Evolutionary conservation across 2,797 vertebrate species (phyloP).

Genomic region (Miichthys miiuy): DNA sequence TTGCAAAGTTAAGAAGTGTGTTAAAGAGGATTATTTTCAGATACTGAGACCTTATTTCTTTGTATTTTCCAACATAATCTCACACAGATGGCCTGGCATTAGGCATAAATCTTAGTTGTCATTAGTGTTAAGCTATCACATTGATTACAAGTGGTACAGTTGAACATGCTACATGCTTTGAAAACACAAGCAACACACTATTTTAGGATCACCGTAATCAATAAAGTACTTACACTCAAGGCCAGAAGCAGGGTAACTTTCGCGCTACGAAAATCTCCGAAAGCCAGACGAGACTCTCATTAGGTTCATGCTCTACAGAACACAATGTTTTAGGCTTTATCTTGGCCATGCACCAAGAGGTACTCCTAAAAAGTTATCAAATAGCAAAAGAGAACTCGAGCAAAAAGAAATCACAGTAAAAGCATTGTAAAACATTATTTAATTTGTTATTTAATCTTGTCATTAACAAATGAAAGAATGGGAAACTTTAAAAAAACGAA

Average conservation of each 20-base stretch:
- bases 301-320: conserved; percentile 76
- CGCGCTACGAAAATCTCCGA: conserved; percentile 54
- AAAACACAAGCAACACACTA: conserved; percentile 34
- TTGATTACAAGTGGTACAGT: neutral
- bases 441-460: conserved; percentile 7
- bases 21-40: neutral
- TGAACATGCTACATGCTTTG: conserved; percentile 50
- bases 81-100: conserved; percentile 1
- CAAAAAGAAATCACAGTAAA: conserved; percentile 42
- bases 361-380: conserved; percentile 66
- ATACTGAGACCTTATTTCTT: neutral
- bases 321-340: conserved; percentile 74
- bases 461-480: neutral
- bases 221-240: conserved; percentile 71
- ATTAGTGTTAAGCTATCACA: conserved; percentile 26
- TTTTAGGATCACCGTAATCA: conserved; percentile 22
- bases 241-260: conserved; percentile 52
- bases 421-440: conserved; percentile 22
- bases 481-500: neutral
- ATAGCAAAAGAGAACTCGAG: conserved; percentile 65
- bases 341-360: conserved; percentile 72
- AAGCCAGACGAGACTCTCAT: conserved; percentile 61
- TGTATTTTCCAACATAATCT: neutral
- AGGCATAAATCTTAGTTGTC: conserved; percentile 1
- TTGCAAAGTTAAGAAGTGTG: neutral